Conservation (phyloP, 30 jellyfish, hydroid and myxozoan genomes). For the Hydractinia echinata region DNA sequence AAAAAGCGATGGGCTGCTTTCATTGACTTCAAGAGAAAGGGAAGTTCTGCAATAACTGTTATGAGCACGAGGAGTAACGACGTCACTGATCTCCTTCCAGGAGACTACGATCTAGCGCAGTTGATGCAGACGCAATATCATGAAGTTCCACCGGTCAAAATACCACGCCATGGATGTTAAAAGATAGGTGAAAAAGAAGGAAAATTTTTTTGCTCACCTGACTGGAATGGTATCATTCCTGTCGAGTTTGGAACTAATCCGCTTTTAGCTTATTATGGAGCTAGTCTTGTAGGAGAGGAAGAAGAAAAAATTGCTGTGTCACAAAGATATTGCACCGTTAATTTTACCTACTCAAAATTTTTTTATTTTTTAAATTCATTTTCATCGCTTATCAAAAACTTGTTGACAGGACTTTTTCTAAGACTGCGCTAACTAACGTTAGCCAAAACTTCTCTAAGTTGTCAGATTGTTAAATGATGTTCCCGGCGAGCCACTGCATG, state of each 20-base stretch:
- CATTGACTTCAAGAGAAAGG: background rate
- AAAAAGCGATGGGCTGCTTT: background rate
- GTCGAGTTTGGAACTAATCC: background rate
- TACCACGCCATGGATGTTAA: background rate
- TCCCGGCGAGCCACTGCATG: too few relatives aligned
- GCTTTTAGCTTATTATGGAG: background rate
- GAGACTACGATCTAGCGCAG: background rate
- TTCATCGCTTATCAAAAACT: too few relatives aligned
- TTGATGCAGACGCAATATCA: background rate
- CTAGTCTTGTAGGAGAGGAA: background rate
- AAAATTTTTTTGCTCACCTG: background rate
- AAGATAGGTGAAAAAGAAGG: background rate
- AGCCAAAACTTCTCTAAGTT: too few relatives aligned
- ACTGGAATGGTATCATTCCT: slow-evolving; percentile 4
- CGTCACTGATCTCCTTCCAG: background rate
- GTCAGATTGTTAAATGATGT: too few relatives aligned
- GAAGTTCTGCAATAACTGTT: background rate
- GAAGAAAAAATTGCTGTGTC: background rate
- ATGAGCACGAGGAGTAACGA: background rate
- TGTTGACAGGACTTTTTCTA: too few relatives aligned
- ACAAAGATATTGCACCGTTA: slow-evolving; percentile 5
- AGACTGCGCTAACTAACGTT: too few relatives aligned
- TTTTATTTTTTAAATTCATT: too few relatives aligned
- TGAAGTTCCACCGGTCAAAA: background rate
- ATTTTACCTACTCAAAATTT: background rate